Conservation (phyloP, 2,113 vertebrate species). For the Cyprinodon brontotheroides region DNA sequence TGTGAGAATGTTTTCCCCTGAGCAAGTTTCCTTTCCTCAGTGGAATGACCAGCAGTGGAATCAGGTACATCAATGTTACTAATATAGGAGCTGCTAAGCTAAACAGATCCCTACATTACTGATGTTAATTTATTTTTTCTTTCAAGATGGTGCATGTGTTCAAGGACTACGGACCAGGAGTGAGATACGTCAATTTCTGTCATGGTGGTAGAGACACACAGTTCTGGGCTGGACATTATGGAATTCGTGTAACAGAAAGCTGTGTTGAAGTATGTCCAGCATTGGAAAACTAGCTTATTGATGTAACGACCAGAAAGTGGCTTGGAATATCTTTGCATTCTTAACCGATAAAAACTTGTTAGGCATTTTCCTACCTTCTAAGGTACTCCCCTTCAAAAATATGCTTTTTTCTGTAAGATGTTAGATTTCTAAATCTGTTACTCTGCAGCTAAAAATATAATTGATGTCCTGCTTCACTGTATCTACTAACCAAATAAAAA, state of each 20-base stretch:
- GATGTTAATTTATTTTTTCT: constrained; percentile 8
- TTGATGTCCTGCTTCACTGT: too few relatives aligned
- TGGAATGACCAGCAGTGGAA: constrained; percentile 76
- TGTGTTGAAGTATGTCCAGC: constrained; percentile 81
- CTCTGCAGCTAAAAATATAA: too few relatives aligned
- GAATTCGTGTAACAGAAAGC: constrained; percentile 89
- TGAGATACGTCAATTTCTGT: constrained; percentile 84
- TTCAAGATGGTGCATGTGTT: constrained; percentile 90
- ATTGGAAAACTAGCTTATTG: constrained; percentile 6
- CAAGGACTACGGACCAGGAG: constrained; percentile 85
- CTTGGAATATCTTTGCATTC: neutral
- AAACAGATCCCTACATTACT: neutral
- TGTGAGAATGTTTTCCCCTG: constrained; percentile 55
- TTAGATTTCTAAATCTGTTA: too few relatives aligned
- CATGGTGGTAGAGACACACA: constrained; percentile 89
- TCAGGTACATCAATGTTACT: constrained; percentile 46
- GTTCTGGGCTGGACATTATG: constrained; percentile 93
- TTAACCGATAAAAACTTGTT: neutral
- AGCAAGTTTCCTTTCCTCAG: constrained; percentile 59
- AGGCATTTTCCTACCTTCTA: neutral
- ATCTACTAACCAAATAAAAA: too few relatives aligned
- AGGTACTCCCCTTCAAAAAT: neutral
- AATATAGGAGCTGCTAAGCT: neutral
- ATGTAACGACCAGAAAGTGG: neutral
- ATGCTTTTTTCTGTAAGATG: neutral